These are phyloP conservation scores for Tursiops truncatus DNA, from an alignment of 2,113 vertebrate genomes.

Conservation along the genomic window DNA sequence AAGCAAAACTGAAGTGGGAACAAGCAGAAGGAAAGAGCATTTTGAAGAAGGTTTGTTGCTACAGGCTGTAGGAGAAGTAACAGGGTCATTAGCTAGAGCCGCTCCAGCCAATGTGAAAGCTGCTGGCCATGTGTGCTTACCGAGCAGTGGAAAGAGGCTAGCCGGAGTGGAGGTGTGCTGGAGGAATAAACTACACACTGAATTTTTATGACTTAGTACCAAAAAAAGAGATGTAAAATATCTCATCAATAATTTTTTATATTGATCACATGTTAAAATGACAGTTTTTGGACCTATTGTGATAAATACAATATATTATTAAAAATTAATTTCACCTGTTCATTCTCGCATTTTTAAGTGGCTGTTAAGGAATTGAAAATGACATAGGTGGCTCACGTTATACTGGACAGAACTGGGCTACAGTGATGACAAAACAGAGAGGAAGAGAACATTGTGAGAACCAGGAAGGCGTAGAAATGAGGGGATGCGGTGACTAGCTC, in stretches of 20 bases:
- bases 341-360: neutral
- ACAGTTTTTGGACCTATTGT: neutral
- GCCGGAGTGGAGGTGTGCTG: neutral
- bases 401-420: neutral
- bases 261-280: neutral
- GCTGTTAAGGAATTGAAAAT: neutral
- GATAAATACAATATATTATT: neutral
- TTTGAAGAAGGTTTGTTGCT: neutral
- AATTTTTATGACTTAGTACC: neutral
- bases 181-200: neutral
- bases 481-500: neutral
- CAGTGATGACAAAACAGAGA: neutral
- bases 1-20: neutral
- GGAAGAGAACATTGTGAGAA: neutral
- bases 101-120: neutral
- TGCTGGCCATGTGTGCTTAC: too few relatives aligned
- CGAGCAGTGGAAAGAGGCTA: neutral
- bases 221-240: neutral
- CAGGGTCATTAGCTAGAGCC: neutral
- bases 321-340: neutral
- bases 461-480: neutral
- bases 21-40: neutral
- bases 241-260: neutral
- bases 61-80: neutral
- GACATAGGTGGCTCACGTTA: neutral